Evolutionary conservation across 2,113 vertebrate species (phyloP).

Genomic region (Corydoras maculifer): DNA sequence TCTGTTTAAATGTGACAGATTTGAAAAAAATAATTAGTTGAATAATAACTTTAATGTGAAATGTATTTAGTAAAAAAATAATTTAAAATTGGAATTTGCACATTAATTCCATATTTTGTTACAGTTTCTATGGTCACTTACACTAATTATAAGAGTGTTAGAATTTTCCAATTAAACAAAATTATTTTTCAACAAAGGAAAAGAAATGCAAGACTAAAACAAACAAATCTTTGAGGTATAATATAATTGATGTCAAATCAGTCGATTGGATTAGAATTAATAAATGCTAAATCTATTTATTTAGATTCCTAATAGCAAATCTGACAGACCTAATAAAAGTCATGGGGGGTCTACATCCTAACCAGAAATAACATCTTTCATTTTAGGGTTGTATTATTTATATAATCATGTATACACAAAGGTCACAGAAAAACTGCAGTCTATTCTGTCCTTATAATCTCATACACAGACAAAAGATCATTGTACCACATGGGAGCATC

Average conservation of each 20-base stretch:
- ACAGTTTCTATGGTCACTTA: too few relatives aligned
- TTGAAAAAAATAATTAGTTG: too few relatives aligned
- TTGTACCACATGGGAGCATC: background rate
- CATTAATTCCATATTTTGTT: too few relatives aligned
- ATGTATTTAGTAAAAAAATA: background rate
- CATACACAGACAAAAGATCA: conserved; percentile 12
- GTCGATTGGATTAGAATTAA: conserved; percentile 10
- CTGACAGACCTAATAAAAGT: too few relatives aligned
- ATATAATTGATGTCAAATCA: background rate
- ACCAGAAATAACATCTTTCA: too few relatives aligned
- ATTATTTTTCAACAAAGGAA: too few relatives aligned
- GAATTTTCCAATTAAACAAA: too few relatives aligned
- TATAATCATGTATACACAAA: background rate
- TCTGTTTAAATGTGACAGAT: background rate
- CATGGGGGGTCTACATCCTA: too few relatives aligned
- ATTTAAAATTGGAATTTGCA: background rate
- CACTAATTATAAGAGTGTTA: too few relatives aligned
- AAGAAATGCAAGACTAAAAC: too few relatives aligned
- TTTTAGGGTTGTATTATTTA: background rate
- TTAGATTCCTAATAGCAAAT: background rate
- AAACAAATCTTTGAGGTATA: too few relatives aligned
- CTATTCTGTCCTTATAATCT: conserved; percentile 15
- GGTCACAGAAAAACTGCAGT: conserved; percentile 13
- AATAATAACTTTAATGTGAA: too few relatives aligned
- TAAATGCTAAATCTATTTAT: background rate